phyloP scores from a whole-genome alignment of 2,113 vertebrate genomes.

The Tenebrosternarchus preto region DNA sequence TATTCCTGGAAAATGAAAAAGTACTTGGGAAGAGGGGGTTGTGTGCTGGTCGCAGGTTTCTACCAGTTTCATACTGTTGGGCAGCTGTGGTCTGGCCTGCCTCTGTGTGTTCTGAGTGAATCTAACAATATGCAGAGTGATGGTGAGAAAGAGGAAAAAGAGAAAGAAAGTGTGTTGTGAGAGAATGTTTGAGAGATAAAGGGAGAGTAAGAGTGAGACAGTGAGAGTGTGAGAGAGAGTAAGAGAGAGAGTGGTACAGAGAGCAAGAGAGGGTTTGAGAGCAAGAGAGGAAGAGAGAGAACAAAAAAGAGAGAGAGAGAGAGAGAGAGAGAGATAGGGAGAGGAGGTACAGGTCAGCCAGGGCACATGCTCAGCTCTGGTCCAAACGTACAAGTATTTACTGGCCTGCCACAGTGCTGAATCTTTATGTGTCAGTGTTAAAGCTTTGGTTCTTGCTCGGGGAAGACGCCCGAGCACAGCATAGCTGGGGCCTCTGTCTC shows the following conservation, averaged over 20 bases:
- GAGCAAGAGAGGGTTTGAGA: neutral
- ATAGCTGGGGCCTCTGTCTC: slow-evolving; percentile 18
- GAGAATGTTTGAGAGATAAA: neutral
- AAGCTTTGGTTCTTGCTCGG: neutral
- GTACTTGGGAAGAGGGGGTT: neutral
- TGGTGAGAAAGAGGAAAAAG: neutral
- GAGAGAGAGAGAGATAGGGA: slow-evolving; percentile 15
- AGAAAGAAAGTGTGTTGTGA: neutral
- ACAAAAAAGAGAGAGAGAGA: neutral
- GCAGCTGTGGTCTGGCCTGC: neutral
- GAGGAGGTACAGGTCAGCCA: neutral
- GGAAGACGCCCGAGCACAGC: neutral
- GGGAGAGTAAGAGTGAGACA: neutral
- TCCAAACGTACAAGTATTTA: slow-evolving; percentile 26
- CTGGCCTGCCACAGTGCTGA: neutral
- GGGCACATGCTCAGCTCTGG: neutral
- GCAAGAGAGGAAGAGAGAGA: neutral
- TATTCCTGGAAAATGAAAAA: slow-evolving; percentile 41
- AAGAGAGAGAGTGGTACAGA: neutral
- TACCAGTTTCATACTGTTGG: slow-evolving; percentile 1
- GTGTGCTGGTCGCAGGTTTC: slow-evolving; percentile 18
- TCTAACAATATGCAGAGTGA: neutral
- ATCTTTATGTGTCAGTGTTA: slow-evolving; percentile 17
- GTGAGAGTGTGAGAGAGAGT: slow-evolving; percentile 4
- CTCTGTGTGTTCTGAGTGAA: neutral